These are phyloP conservation scores for Rhinichthys osculus DNA, from an alignment of 2,797 vertebrate genomes.

Conservation along the genomic window DNA sequence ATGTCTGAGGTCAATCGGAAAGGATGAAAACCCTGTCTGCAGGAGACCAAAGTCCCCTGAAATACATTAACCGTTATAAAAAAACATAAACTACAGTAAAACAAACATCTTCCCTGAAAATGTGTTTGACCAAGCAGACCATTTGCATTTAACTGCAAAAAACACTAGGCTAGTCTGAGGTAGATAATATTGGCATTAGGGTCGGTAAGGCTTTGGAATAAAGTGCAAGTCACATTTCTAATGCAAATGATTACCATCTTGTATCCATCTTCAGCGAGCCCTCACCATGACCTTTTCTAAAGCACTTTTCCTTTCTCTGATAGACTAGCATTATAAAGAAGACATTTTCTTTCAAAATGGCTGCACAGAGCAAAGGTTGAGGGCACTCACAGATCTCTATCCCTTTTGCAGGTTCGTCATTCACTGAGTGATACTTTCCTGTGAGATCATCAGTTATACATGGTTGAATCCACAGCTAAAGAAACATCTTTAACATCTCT, in stretches of 20 bases:
- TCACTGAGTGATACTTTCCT: constrained; percentile 1
- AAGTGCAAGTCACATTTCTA: constrained; percentile 18
- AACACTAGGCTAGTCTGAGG: constrained; percentile 43
- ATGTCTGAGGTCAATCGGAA: constrained; percentile 18
- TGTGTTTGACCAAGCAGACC: constrained; percentile 54
- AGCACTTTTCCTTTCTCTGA: constrained; percentile 17
- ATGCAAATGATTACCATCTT: constrained; percentile 40
- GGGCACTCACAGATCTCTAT: constrained; percentile 15
- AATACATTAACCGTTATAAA: constrained; percentile 74
- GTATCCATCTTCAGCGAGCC: constrained; percentile 20
- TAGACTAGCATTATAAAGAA: constrained; percentile 21
- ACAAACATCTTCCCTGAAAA: constrained; percentile 63
- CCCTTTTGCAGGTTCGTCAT: background rate
- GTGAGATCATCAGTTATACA: constrained; percentile 34
- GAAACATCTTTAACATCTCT: background rate
- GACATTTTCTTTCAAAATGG: constrained; percentile 21
- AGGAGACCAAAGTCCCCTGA: constrained; percentile 36
- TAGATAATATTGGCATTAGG: constrained; percentile 48
- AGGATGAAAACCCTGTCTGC: background rate
- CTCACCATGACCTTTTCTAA: constrained; percentile 41
- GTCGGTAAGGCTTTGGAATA: constrained; percentile 48
- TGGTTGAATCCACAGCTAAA: constrained; percentile 35
- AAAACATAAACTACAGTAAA: constrained; percentile 47
- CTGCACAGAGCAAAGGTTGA: constrained; percentile 52
- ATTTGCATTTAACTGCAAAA: constrained; percentile 59